Base-by-base conservation (phyloP, 1,140 invertebrate species). In the Drosophila insularis region DNA sequence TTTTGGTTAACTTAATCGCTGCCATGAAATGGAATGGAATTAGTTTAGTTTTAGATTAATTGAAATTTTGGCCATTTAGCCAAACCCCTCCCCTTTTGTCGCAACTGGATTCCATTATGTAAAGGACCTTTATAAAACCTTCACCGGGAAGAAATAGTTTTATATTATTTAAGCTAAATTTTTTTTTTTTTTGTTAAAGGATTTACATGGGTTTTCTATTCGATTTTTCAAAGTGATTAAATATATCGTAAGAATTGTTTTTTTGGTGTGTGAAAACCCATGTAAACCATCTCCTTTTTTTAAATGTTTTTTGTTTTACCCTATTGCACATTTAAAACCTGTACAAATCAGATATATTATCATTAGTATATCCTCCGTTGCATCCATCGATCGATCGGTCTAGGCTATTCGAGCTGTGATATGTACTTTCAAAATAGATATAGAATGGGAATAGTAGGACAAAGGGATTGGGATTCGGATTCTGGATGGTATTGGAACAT, bases 11-110 rank as follows among this genome's bases (percentile, higher is more conserved):
- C 21, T 46, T 55, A 64, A 62, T 55, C 71, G 39, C 63, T 74
- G 72, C 35, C 72, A 35, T 72, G 60, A 74, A 64, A 74, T 21
- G 43, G 17, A 8, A 21, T 43, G 14, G n/a, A 50, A 50, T 11
- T 21, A 50, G 17, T 50, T 50, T 17, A 19, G 10, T 8, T 50
- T 21, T 50, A 50, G 21, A 50, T 50, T 21, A 46, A 19, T 19
- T 46, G 14, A 21, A 50, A 50, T 17, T 10, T 50, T 21, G 43
- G 19, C 43, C 43, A 6, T 3, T 21, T 21, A 50, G 43, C 17
- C 17, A 19, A 50, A 2, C 43, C 43, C 43, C 8, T 4, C 4
- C 14, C 7, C 43, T 1, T 10, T n/a, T 7, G 43, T 46, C 8
- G 43, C 14, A 19, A 50, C 14, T 50, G 43, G 17, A 21, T 50